Conservation (phyloP, 2,888 invertebrate genomes). For the Onchidella celtica region DNA sequence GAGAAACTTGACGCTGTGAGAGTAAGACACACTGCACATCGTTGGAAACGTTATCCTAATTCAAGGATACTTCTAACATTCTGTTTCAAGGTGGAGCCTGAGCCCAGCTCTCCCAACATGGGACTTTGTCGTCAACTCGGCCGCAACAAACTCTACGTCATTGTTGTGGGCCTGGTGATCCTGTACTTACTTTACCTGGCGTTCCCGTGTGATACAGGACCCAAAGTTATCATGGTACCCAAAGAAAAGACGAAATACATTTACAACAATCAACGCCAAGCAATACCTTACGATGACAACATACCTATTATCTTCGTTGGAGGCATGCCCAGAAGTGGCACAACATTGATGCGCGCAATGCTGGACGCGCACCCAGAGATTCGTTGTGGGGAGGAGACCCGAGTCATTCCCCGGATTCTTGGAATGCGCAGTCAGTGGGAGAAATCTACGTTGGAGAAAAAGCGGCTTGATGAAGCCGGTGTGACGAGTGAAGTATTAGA, state of each 20-base stretch:
- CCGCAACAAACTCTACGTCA: conserved; percentile 35
- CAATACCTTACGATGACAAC: conserved; percentile 86
- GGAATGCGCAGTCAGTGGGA: conserved; percentile 97
- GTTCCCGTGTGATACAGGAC: conserved; percentile 61
- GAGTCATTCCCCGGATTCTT: conserved; percentile 96
- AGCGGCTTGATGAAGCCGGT: conserved; percentile 70
- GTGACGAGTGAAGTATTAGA: conserved; percentile 95
- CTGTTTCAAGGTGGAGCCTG: too few species aligned
- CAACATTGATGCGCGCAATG: conserved; percentile 98
- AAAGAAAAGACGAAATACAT: conserved; percentile 63
- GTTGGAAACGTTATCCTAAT: too few species aligned
- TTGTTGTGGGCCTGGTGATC: background rate
- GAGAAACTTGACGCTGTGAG: too few species aligned
- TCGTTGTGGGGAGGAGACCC: conserved; percentile 96
- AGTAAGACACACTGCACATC: too few species aligned
- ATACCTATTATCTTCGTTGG: conserved; percentile 91
- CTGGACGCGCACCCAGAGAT: conserved; percentile 98
- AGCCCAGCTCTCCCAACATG: too few species aligned
- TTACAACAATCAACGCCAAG: conserved; percentile 64
- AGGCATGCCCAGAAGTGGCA: conserved; percentile 97
- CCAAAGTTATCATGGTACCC: conserved; percentile 68
- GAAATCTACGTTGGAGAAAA: conserved; percentile 84
- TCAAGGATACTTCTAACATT: too few species aligned
- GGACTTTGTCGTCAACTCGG: conserved; percentile 33
- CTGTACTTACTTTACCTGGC: conserved; percentile 56